A percentile compares a stretch with the other conserved stretches of the same genome.
Evolutionary conservation across 2,888 invertebrate genomes (phyloP).

Genomic region (Corbicula japonica): DNA sequence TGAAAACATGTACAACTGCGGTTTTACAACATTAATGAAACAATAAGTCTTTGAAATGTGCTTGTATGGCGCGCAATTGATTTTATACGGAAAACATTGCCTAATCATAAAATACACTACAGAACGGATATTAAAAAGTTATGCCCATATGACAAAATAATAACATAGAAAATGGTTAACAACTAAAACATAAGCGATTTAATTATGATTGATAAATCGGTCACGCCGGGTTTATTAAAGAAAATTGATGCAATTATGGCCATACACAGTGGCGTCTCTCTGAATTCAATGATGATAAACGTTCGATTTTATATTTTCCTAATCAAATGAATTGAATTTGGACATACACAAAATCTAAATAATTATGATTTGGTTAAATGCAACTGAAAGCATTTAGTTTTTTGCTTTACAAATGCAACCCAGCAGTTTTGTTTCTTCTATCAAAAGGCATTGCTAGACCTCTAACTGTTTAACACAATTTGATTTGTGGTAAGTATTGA

Average conservation of each 20-base stretch:
- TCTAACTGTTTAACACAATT: too few relatives aligned
- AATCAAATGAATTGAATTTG: background rate
- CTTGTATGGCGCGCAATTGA: too few relatives aligned
- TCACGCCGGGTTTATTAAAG: constrained; percentile 36
- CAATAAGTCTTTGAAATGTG: too few relatives aligned
- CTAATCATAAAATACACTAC: constrained; percentile 22
- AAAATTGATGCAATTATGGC: constrained; percentile 38
- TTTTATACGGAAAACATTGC: constrained; percentile 11
- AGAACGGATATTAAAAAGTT: constrained; percentile 55
- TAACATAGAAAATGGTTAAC: constrained; percentile 37
- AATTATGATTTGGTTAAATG: too few relatives aligned
- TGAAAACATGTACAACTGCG: too few relatives aligned
- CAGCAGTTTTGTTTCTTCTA: too few relatives aligned
- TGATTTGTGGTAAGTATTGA: too few relatives aligned
- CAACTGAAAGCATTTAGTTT: too few relatives aligned
- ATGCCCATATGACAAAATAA: constrained; percentile 41
- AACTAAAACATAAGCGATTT: constrained; percentile 42
- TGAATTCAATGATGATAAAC: constrained; percentile 9
- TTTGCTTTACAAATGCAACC: too few relatives aligned
- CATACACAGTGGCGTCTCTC: constrained; percentile 25
- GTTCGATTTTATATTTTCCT: constrained; percentile 17
- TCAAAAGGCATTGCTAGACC: too few relatives aligned
- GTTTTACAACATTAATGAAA: too few relatives aligned
- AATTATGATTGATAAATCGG: constrained; percentile 49
- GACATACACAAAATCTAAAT: constrained; percentile 1